Evolutionary conservation across 2,113 vertebrate species (phyloP), one percentile per base, ranked within the genome.

Genomic region (Mormoops blainvillei): DNA sequence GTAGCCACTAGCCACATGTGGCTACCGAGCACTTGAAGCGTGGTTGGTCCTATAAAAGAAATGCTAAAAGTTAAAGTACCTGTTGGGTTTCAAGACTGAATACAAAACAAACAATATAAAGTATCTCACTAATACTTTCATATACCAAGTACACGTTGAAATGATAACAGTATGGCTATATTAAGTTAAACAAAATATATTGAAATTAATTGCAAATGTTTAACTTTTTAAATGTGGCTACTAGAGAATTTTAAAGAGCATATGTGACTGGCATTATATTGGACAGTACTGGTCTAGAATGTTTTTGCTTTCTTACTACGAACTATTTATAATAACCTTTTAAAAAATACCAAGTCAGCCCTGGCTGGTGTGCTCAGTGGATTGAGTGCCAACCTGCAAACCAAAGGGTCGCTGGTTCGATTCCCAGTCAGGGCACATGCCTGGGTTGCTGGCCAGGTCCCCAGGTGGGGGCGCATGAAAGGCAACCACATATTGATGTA

Each of bases 181-280:
- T 58, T 87, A 70, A 80, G 41, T 92, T 94, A 91, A 78, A 58
- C 86, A 85, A 90, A 90, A 76, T 78, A 89, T 18, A 58, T 38
- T 85, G 52, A 89, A 91, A 70, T 97, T 94, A 95, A 58, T 95
- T 93, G 63, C 12, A 73, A 54, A 45, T 85, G 56, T 80, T 87
- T 84, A 77, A 81, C 26, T 54, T 87, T 94, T 93, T 78, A 73
- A 86, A 96, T 48, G 48, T 95, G 56, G 8, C 43, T 84, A 45
- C 85, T 93, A 78, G 87, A 89, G 43, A 74, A 92, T 87, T 94
- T 89, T 38, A 89, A 96, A 94, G 50, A 86, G n/a, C 61, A 3
- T 93, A 56, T 91, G 78, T 88, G 26, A 33, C 58, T 63, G 50
- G 36, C 5, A 26, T 52, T 94, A 43, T 92, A 89, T 92, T 95